A percentile compares a stretch with the other conserved stretches of the same genome.
These are phyloP conservation scores for Caradrina kadenii DNA, from an alignment of 2,888 invertebrate species.

Conservation along the genomic window DNA sequence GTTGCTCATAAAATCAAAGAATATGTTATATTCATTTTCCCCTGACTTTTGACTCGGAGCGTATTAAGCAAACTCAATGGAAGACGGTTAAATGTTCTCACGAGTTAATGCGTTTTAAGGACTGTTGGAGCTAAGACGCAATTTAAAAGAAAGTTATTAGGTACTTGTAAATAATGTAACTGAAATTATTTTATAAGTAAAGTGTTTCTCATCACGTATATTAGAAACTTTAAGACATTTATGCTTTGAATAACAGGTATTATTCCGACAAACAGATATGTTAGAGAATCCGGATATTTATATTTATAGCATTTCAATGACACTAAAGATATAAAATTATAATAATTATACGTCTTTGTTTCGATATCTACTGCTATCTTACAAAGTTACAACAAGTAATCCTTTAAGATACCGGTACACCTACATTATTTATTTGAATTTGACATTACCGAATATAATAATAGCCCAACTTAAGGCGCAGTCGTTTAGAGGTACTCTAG, in stretches of 20 bases:
- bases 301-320: constrained; percentile 8
- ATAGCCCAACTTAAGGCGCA: constrained; percentile 26
- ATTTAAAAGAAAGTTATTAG: constrained; percentile 15
- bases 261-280: constrained; percentile 6
- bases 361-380: constrained; percentile 13
- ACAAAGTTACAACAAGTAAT: constrained; percentile 15
- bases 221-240: not conserved
- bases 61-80: constrained; percentile 83
- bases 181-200: not conserved
- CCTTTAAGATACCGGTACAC: not conserved
- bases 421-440: constrained; percentile 9
- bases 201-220: too few relatives aligned
- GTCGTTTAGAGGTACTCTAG: constrained; percentile 52
- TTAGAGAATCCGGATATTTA: constrained; percentile 1
- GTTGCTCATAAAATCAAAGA: constrained; percentile 87
- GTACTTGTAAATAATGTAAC: constrained; percentile 1
- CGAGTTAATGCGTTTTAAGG: constrained; percentile 78
- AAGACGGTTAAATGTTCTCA: constrained; percentile 90
- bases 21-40: constrained; percentile 87
- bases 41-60: constrained; percentile 87
- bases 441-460: constrained; percentile 13
- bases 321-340: not conserved
- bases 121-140: constrained; percentile 47
- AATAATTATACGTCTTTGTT: constrained; percentile 2
- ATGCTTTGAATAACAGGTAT: not conserved